Evolutionary conservation across 2,888 invertebrate genomes (phyloP).

Genomic region (Napeogenes inachia): DNA sequence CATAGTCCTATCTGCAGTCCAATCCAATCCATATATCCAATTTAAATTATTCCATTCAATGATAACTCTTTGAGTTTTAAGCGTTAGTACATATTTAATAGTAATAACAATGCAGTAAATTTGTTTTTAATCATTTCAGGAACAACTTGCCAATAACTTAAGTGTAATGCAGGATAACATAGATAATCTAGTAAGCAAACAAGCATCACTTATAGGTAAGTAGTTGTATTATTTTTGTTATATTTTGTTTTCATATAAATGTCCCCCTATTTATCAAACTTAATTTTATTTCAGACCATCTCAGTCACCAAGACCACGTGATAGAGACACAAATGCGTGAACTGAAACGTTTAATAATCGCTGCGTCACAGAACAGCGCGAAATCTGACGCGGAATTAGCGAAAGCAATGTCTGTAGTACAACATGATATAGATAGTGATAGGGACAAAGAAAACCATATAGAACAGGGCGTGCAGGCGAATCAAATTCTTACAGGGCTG

Average conservation of each 20-base stretch:
- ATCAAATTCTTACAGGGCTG: slow-evolving; percentile 58
- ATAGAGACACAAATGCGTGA: slow-evolving; percentile 58
- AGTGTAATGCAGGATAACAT: slow-evolving; percentile 65
- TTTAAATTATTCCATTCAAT: too few relatives aligned
- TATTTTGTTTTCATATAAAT: too few relatives aligned
- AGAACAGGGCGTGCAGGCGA: slow-evolving; percentile 46
- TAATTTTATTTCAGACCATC: slow-evolving; percentile 46
- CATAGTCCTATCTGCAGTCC: too few relatives aligned
- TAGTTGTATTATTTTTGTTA: neutral
- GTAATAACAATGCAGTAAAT: neutral
- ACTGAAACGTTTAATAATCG: slow-evolving; percentile 51
- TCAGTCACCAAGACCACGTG: slow-evolving; percentile 58
- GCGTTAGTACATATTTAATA: too few relatives aligned
- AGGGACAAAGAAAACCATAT: slow-evolving; percentile 42
- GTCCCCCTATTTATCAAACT: too few relatives aligned
- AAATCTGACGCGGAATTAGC: slow-evolving; percentile 64
- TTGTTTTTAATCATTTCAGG: slow-evolving; percentile 44
- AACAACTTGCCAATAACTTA: slow-evolving; percentile 63
- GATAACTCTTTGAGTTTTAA: too few relatives aligned
- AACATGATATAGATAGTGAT: slow-evolving; percentile 61
- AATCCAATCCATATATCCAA: too few relatives aligned
- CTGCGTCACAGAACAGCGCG: slow-evolving; percentile 58
- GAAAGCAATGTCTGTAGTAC: slow-evolving; percentile 58
- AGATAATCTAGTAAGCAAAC: slow-evolving; percentile 61
- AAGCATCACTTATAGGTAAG: slow-evolving; percentile 65